Evolutionary conservation across 2,888 invertebrate species (phyloP).

Genomic region (Trilocha varians): DNA sequence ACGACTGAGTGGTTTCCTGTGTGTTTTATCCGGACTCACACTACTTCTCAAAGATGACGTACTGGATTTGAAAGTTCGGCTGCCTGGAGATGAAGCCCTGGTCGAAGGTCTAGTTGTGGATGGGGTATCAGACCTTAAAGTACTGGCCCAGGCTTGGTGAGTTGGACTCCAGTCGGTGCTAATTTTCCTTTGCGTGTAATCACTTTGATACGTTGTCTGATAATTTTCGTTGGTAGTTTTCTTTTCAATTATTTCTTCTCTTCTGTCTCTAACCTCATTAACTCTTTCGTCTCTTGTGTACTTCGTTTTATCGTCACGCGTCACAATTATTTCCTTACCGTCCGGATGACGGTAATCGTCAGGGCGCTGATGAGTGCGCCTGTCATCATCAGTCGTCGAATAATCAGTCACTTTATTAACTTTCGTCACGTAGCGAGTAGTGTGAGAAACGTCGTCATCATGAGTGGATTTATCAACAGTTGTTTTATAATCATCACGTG

Average conservation of each 20-base stretch:
- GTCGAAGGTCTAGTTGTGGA: conserved; percentile 59
- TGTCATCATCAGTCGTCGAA: conserved; percentile 16
- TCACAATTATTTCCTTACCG: conserved; percentile 18
- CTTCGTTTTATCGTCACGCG: conserved; percentile 13
- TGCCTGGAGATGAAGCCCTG: conserved; percentile 72
- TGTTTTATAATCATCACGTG: conserved; percentile 15
- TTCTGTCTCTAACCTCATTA: conserved; percentile 30
- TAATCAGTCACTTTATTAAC: conserved; percentile 19
- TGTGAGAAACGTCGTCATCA: conserved; percentile 4
- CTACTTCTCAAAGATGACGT: conserved; percentile 70
- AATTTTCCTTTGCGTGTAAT: conserved; percentile 71
- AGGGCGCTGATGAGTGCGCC: conserved; percentile 13
- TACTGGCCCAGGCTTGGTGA: conserved; percentile 84
- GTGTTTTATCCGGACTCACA: conserved; percentile 59
- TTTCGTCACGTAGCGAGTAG: conserved; percentile 14
- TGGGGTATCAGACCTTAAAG: conserved; percentile 78
- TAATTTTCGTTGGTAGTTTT: conserved; percentile 60
- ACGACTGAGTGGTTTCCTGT: conserved; percentile 46
- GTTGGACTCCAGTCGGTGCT: conserved; percentile 80
- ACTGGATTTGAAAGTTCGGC: conserved; percentile 66
- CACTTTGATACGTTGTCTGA: conserved; percentile 75
- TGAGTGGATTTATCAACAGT: conserved; percentile 11
- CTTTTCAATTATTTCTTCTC: conserved; percentile 36
- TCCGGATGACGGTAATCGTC: conserved; percentile 25
- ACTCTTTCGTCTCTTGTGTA: conserved; percentile 25